Evolutionary conservation across 2,888 invertebrate genomes (phyloP).

Genomic region (Helicoverpa assulta): DNA sequence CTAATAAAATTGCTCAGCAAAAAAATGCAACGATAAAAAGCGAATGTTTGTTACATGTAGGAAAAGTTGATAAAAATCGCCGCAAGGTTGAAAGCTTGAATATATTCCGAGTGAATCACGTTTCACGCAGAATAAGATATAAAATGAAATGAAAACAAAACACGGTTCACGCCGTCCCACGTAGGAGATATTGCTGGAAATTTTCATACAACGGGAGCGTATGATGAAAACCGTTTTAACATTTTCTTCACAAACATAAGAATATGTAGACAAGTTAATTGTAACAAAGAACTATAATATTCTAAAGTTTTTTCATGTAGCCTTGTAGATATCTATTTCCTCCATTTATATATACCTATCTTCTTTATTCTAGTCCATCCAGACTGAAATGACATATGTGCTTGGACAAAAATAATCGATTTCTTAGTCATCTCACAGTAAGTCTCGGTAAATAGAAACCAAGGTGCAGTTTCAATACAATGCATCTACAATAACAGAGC

Average conservation of each 20-base stretch:
- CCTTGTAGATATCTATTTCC: no score
- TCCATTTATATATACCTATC: no score
- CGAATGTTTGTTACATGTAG: constrained; percentile 28
- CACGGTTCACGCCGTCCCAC: background rate
- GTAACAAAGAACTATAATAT: background rate
- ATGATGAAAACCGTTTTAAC: background rate
- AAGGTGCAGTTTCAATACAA: no score
- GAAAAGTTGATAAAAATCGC: constrained; percentile 18
- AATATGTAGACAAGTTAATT: background rate
- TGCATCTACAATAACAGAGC: no score
- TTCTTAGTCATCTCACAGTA: no score
- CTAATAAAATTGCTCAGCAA: no score
- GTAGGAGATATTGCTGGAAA: constrained; percentile 3
- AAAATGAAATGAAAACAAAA: constrained; percentile 44
- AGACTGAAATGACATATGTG: no score
- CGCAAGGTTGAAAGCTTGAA: constrained; percentile 28
- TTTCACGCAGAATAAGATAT: constrained; percentile 12
- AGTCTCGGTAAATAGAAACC: no score
- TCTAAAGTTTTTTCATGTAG: no score
- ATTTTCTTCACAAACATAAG: background rate
- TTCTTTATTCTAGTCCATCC: no score
- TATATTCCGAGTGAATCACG: constrained; percentile 26
- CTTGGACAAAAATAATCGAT: no score
- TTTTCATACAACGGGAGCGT: constrained; percentile 1
- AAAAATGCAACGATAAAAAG: no score